Base-by-base conservation (phyloP, 2,797 vertebrate species). In the Anolis apletophallus region DNA sequence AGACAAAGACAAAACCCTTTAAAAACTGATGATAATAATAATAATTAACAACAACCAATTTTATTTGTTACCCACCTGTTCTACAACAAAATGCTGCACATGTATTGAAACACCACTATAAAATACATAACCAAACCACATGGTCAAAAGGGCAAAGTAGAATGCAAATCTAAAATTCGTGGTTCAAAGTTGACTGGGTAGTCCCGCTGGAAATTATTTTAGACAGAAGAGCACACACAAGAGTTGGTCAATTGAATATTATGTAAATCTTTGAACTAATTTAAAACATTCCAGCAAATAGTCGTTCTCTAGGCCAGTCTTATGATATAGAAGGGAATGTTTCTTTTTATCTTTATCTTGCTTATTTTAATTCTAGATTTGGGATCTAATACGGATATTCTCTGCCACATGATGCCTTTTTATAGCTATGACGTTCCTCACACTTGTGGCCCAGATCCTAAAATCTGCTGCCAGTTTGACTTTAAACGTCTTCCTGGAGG, bases 341-440 rank as follows among this genome's bases (percentile, higher is more conserved):
- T 52, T 84, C 85, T 81, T 57, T 91, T 61, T 87, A 83, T 13
- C 1, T 89, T 1, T 90, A 21, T 55, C 90, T 21, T 81, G 1
- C 85, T 19, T 87, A 93, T 91, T 96, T 84, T 91, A 88, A 88
- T 96, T 95, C 71, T 94, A 99, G 98, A 98, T 94, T 87, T 96
- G 91, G 97, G 96, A 93, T 94, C 97, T 88, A 95, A 89, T 93
- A 97, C 97, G 89, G 98, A 99, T 95, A 98, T 99, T 91, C 96
- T 97, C 29, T 99, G 98, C 93, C 98, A 99, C 95, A 98, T 99
- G 98, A 99, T 99, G 98, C 98, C 98, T 32, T 99, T 99, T 96
- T 99, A 99, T 96, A 99, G 98, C 94, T 99, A 99, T 55, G 98
- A 99, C 69, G 26, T 99, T 61, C 98, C 98, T 57, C 98, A 99